phyloP scores from a whole-genome alignment of 2,888 invertebrate genomes.

The Acleris literana region DNA sequence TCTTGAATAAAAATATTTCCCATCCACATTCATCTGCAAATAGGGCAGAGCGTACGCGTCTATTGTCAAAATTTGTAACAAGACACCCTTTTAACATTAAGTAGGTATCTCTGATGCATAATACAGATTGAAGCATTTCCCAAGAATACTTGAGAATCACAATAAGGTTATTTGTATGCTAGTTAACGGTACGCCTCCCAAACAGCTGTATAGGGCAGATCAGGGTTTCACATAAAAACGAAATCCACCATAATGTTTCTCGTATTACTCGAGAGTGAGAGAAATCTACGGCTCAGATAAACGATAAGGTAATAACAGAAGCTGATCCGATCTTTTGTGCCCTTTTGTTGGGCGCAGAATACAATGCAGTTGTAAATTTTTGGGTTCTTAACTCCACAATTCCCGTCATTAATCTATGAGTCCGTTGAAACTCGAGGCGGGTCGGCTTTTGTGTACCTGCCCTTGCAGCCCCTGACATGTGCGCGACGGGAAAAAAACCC shows the following conservation, averaged over 20 bases:
- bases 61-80: slow-evolving; percentile 32
- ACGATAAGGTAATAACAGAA: slow-evolving; percentile 82
- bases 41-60: slow-evolving; percentile 10
- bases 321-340: slow-evolving; percentile 78
- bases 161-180: slow-evolving; percentile 63
- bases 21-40: background rate
- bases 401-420: slow-evolving; percentile 80
- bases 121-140: slow-evolving; percentile 38
- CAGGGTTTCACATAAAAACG: slow-evolving; percentile 55
- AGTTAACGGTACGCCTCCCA: slow-evolving; percentile 74
- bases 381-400: slow-evolving; percentile 81
- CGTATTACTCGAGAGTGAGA: slow-evolving; percentile 77
- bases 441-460: slow-evolving; percentile 77
- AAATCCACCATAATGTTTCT: slow-evolving; percentile 66
- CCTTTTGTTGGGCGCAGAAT: slow-evolving; percentile 65
- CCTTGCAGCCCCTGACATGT: slow-evolving; percentile 75
- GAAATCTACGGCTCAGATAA: slow-evolving; percentile 71
- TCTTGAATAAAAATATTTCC: background rate
- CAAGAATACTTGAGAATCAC: slow-evolving; percentile 53
- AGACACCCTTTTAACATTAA: slow-evolving; percentile 35
- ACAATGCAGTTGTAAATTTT: slow-evolving; percentile 83
- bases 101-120: slow-evolving; percentile 31
- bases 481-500: slow-evolving; percentile 71
- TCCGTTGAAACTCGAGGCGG: slow-evolving; percentile 79
- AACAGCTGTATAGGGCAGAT: slow-evolving; percentile 69